Evolutionary conservation across 2,888 invertebrate genomes (phyloP).

Genomic region (Phymatocera aterrima): DNA sequence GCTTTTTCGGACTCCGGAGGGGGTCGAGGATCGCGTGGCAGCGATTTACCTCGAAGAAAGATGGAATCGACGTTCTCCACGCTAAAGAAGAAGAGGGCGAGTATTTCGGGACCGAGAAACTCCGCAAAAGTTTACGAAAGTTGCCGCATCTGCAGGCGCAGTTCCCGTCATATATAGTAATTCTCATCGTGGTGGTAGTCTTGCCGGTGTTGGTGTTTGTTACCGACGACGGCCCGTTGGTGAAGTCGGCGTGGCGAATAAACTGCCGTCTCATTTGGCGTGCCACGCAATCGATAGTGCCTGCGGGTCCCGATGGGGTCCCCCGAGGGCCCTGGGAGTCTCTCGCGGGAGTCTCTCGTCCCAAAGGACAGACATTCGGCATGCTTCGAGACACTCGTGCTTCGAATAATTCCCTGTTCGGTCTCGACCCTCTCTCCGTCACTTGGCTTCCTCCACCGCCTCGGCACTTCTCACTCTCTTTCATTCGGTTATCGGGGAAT

Average conservation of each 20-base stretch:
- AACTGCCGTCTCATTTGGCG: constrained; percentile 45
- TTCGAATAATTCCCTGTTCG: constrained; percentile 66
- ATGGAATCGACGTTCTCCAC: constrained; percentile 29
- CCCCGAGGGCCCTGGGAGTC: constrained; percentile 24
- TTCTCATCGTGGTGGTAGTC: not conserved
- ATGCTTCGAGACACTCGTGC: constrained; percentile 62
- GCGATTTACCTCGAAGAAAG: constrained; percentile 40
- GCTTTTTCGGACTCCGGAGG: not conserved
- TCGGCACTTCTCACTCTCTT: no score
- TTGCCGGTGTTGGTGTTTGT: not conserved
- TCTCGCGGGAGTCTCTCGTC: constrained; percentile 27
- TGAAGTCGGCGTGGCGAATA: constrained; percentile 44
- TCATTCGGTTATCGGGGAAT: no score
- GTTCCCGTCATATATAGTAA: not conserved
- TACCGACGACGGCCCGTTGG: constrained; percentile 37
- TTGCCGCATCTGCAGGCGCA: constrained; percentile 38
- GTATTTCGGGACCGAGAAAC: constrained; percentile 33
- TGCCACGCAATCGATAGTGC: constrained; percentile 59
- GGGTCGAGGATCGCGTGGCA: constrained; percentile 38
- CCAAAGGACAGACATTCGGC: constrained; percentile 51
- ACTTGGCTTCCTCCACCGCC: constrained; percentile 47
- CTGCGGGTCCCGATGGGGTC: constrained; percentile 47
- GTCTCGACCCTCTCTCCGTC: constrained; percentile 51
- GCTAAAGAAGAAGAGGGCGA: constrained; percentile 15
- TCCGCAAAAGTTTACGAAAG: constrained; percentile 34